Base-by-base conservation (phyloP, 1,140 invertebrate genomes). In the Tribolium madens region DNA sequence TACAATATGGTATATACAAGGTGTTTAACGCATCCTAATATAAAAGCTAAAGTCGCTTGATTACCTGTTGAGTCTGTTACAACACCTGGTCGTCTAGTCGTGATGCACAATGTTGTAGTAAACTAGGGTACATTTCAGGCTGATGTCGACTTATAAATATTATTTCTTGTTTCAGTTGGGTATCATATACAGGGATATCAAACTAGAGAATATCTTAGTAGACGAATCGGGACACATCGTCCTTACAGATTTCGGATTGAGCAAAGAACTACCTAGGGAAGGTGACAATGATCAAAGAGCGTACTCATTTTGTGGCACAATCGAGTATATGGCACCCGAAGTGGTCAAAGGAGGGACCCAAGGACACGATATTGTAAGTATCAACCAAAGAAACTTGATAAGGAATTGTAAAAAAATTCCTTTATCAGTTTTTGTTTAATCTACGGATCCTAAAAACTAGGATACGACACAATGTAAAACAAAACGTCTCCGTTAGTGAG, bases 281-380 rank as follows among this genome's bases (percentile, higher is more conserved):
- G 83, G 84, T 64, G 81, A 91, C 85, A 78, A 78, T 48, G 90
- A 93, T 80, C 91, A 92, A 82, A 89, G 96, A 81, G 95, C 98
- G 0, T 98, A 97, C 87, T 98, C 97, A 13, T 99, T 98, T 87
- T 99, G 98, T 87, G 98, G 98, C 14, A 99, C 97, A 50, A 96
- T 99, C 77, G 97, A 99, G 84, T 97, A 97, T 84, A 97, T 97
- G 96, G 95, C 96, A 1, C 96, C 96, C 1, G 96, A 98, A 87
- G 94, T 98, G 10, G 94, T 98, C 26, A 88, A 92, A 78, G 93
- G 93, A 53, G 93, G 93, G 71, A 91, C 90, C 47, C 90, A 91
- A 69, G 96, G 96, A 26, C 96, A 98, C 86, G 94, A 97, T 91
- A 93, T 95, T 85, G 94, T 95, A 86, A 94, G 93, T 93, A 80